Conservation (phyloP, 2,113 vertebrate genomes). For the Hippocampus barbouri region DNA sequence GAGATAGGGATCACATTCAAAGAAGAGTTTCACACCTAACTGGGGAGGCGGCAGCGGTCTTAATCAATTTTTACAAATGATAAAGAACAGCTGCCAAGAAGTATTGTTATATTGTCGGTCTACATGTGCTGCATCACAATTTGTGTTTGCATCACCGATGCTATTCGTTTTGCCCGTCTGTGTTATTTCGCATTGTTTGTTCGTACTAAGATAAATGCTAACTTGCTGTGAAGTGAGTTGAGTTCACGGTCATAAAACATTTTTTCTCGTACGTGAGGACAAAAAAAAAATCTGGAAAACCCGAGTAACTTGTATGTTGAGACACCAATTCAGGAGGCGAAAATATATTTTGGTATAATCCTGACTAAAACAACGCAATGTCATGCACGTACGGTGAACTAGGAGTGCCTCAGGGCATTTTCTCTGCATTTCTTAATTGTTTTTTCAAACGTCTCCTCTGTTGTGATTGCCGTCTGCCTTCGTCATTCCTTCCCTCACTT, state of each 20-base stretch:
- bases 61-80: too few relatives aligned
- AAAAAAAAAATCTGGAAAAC: too few relatives aligned
- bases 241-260: too few relatives aligned
- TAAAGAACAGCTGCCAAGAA: too few relatives aligned
- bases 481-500: slow-evolving; percentile 42
- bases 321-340: neutral
- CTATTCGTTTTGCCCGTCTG: too few relatives aligned
- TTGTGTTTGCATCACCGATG: too few relatives aligned
- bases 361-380: neutral
- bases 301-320: neutral
- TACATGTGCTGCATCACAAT: too few relatives aligned
- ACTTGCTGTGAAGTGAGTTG: neutral
- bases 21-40: neutral
- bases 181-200: neutral
- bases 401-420: neutral
- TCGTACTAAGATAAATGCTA: neutral
- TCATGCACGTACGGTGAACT: neutral
- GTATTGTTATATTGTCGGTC: too few relatives aligned
- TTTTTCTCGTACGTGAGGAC: too few relatives aligned
- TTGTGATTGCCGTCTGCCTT: slow-evolving; percentile 45
- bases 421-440: slow-evolving; percentile 4
- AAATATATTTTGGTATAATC: neutral
- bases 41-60: too few relatives aligned
- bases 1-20: neutral
- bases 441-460: slow-evolving; percentile 5